These are phyloP conservation scores for Poeciliopsis turrubarensis DNA, from an alignment of 2,113 vertebrate species.

Conservation along the genomic window DNA sequence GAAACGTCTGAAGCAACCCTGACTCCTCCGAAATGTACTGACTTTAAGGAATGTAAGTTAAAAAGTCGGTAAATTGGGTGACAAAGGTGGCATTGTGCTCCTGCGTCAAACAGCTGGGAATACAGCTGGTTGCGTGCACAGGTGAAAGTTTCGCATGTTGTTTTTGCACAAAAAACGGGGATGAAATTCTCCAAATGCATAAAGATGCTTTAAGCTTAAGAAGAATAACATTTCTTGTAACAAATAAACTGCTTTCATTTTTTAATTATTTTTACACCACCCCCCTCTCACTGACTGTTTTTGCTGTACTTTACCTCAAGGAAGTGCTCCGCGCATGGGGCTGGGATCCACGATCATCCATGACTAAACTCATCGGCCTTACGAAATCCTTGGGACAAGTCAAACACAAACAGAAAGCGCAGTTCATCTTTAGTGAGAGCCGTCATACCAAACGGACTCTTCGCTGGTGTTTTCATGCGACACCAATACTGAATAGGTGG, in stretches of 20 bases:
- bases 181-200: not conserved
- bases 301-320: constrained; percentile 66
- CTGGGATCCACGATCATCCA: constrained; percentile 76
- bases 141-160: not conserved
- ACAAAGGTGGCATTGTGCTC: constrained; percentile 28
- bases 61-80: constrained; percentile 19
- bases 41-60: constrained; percentile 37
- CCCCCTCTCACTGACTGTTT: constrained; percentile 21
- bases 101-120: constrained; percentile 1
- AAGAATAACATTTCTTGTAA: not conserved
- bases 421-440: constrained; percentile 43
- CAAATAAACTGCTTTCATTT: not conserved
- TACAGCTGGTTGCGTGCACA: constrained; percentile 14
- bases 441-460: not conserved
- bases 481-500: constrained; percentile 46
- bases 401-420: constrained; percentile 59
- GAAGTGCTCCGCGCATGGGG: constrained; percentile 57
- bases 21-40: constrained; percentile 46
- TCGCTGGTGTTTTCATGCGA: constrained; percentile 43
- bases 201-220: too few relatives aligned
- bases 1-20: constrained; percentile 68
- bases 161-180: not conserved
- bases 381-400: constrained; percentile 61
- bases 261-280: constrained; percentile 11
- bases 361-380: constrained; percentile 67